Conservation (phyloP, 2,888 invertebrate species). For the Xanthia togata region DNA sequence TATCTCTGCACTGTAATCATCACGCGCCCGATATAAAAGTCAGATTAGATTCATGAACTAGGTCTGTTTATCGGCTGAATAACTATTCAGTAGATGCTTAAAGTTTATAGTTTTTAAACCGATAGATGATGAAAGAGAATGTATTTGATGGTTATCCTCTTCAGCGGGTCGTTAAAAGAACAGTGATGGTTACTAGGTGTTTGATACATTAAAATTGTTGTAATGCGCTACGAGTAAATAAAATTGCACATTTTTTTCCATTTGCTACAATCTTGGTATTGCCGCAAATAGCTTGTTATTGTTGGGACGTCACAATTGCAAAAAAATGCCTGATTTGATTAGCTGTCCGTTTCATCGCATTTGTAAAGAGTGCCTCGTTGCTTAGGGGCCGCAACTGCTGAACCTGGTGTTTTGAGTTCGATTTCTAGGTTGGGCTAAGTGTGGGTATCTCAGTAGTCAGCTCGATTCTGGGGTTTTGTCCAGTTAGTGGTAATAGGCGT, state of each 20-base stretch:
- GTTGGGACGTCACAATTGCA: not conserved
- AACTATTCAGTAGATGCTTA: constrained; percentile 9
- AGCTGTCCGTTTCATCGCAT: not conserved
- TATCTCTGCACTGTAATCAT: not conserved
- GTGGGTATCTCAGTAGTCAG: not conserved
- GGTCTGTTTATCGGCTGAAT: constrained; percentile 32
- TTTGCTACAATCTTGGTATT: not conserved
- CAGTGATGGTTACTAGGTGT: not conserved
- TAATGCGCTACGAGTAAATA: not conserved
- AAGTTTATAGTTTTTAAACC: constrained; percentile 39
- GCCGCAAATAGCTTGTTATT: not conserved
- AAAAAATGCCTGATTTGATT: too few species aligned
- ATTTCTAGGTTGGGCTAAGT: not conserved
- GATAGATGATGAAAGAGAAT: constrained; percentile 38
- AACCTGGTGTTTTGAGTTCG: not conserved
- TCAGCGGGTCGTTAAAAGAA: constrained; percentile 12
- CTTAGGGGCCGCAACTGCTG: not conserved
- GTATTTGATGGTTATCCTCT: constrained; percentile 27
- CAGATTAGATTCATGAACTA: constrained; percentile 36
- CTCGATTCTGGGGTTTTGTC: not conserved
- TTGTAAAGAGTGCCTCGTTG: too few species aligned
- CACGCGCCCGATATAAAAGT: constrained; percentile 49
- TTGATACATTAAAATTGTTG: not conserved
- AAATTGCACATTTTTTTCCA: not conserved
- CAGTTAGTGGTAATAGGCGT: too few species aligned